Evolutionary conservation across 1,140 invertebrate genomes (phyloP).

Genomic region (Scylla paramamosain): DNA sequence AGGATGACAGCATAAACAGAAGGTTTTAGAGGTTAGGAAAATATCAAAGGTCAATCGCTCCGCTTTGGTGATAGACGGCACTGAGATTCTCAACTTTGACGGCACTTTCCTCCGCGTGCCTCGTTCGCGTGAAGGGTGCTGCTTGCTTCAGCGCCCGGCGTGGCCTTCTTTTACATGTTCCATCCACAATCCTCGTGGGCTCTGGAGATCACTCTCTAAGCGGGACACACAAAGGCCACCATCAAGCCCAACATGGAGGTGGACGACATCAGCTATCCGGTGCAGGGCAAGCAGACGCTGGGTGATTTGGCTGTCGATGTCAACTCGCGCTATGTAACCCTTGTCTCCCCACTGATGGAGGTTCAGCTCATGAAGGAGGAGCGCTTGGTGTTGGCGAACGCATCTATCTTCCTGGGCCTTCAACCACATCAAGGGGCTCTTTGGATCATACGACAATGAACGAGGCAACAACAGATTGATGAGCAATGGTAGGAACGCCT

Average conservation of each 20-base stretch:
- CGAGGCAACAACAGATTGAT: constrained; percentile 54
- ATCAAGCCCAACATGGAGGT: constrained; percentile 51
- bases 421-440: constrained; percentile 38
- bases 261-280: neutral
- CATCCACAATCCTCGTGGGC: constrained; percentile 43
- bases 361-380: neutral
- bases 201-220: constrained; percentile 22
- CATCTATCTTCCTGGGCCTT: constrained; percentile 65
- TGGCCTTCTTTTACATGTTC: constrained; percentile 37
- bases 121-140: constrained; percentile 56
- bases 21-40: no score
- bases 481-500: constrained; percentile 25
- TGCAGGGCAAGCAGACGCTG: neutral
- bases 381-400: constrained; percentile 36
- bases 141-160: neutral
- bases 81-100: constrained; percentile 68
- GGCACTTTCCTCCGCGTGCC: constrained; percentile 56
- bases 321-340: neutral
- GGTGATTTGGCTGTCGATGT: neutral
- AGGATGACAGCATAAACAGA: no score
- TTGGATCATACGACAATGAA: constrained; percentile 63
- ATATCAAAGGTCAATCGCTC: neutral
- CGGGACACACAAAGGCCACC: neutral
- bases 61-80: constrained; percentile 46
- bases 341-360: constrained; percentile 38